phyloP scores from a whole-genome alignment of 2,113 vertebrate species.

The Hirundichthys speculiger region DNA sequence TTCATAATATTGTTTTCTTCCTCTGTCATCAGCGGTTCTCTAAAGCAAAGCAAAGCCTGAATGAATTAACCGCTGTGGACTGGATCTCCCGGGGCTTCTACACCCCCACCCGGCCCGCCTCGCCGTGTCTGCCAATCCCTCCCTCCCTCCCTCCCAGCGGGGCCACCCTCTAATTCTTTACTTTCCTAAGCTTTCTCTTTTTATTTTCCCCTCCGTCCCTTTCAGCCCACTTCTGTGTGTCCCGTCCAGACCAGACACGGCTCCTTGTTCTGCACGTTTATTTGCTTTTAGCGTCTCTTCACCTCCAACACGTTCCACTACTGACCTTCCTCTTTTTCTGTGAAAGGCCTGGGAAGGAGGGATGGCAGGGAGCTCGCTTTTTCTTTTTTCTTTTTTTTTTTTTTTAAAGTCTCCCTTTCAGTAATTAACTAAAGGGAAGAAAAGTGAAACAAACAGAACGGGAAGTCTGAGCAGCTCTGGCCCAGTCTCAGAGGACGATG shows the following conservation, averaged over 20 bases:
- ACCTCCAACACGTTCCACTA: constrained; percentile 27
- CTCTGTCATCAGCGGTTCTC: constrained; percentile 50
- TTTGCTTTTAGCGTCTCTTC: constrained; percentile 2
- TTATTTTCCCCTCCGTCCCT: constrained; percentile 16
- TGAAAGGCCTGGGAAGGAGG: constrained; percentile 37
- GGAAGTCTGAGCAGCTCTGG: constrained; percentile 13
- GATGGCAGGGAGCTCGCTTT: constrained; percentile 11
- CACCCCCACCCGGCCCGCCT: constrained; percentile 55
- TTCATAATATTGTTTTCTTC: constrained; percentile 37
- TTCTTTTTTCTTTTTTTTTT: constrained; percentile 13
- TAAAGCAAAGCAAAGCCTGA: constrained; percentile 69
- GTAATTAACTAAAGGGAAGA: constrained; percentile 56
- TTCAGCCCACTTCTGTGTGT: too few species aligned
- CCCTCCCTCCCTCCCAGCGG: constrained; percentile 36
- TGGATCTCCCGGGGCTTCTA: constrained; percentile 55
- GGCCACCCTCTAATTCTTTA: constrained; percentile 30
- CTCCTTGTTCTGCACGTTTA: constrained; percentile 12
- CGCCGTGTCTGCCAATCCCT: constrained; percentile 58
- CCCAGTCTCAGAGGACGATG: constrained; percentile 26
- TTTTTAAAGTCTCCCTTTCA: constrained; percentile 43
- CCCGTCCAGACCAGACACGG: constrained; percentile 21
- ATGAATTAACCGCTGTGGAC: constrained; percentile 72
- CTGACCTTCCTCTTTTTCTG: constrained; percentile 52
- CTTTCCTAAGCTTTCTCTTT: constrained; percentile 9
- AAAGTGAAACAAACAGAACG: constrained; percentile 46